Evolutionary conservation across 2,888 invertebrate species (phyloP), one percentile per base, ranked within the genome.

Genomic region (Terebella lapidaria): DNA sequence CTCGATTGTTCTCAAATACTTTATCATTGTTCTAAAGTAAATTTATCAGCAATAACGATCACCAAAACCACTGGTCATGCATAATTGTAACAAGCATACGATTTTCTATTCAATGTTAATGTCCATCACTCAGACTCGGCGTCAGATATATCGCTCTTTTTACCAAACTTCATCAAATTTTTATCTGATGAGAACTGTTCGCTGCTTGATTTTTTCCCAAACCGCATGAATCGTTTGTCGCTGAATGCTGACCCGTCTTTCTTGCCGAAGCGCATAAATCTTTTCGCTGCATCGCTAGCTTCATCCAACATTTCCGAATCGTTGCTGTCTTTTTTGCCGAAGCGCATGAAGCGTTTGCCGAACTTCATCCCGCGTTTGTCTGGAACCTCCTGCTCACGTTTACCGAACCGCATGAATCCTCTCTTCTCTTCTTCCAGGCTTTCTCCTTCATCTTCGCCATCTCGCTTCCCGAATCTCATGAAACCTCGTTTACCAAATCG

Each of bases 261-360:
- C 54, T 58, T 58, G n/a, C 71, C 71, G 49, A 71, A 71, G 51
- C 72, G 64, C 70, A 15, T 62, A 57, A 3, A 70, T 70, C 59
- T 68, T 54, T 63, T 64, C n/a, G n/a, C n/a, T n/a, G n/a, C n/a
- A n/a, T n/a, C n/a, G n/a, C n/a, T n/a, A n/a, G n/a, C n/a, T n/a
- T 35, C 42, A n/a, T n/a, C 42, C 10, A 10, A 10, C 10, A 10
- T 22, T 15, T n/a, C 15, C 3, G 26, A 22, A 4, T 25, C 22
- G 2, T 25, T 30, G n/a, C 28, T 28, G 53, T 53, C 53, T 28
- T 22, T 25, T 28, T 28, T 25, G 10, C 53, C 53, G 28, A 53
- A 53, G 15, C 53, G 26, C 53, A 53, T 53, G 29, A 53, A 53
- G 4, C 53, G 26, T 28, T 53, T 53, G n/a, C 71, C 71, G 49